Base-by-base conservation (phyloP, 2,797 vertebrate genomes). In the Lophius americanus region DNA sequence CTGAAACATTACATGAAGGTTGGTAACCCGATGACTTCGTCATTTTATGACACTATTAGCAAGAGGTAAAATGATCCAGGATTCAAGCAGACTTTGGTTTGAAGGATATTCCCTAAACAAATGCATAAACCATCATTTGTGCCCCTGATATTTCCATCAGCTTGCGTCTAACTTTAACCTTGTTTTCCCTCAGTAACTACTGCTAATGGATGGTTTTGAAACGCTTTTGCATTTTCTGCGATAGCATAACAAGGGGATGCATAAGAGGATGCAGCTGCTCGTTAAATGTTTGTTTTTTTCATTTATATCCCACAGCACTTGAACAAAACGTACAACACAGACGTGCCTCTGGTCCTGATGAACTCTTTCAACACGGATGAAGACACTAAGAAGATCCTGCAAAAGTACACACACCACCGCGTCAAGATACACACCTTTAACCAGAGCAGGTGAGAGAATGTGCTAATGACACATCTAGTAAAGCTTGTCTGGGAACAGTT, bases 351-450 rank as follows among this genome's bases (percentile, higher is more conserved):
- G 81, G 94, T 95, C 9, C 91, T 95, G 64, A 95, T 95, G 94
- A 94, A 95, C 86, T 94, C 93, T 60, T 95, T 95, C 87, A 95
- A 99, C 91, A 99, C 98, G 0, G 96, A 99, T 0, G 97, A 99
- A 3, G 98, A 99, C 90, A 99, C 97, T 0, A 93, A 93, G 79
- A 95, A 95, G 85, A 95, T 94, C 76, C 88, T 99, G 84, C 98
- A 98, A 93, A 99, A 99, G 79, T 99, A 99, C 86, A 95, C 93
- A 41, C 98, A 99, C 85, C 96, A 93, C 85, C 86, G 89, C 0
- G 93, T 95, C 86, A 98, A 98, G 93, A 99, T 99, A 55, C 95
- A 98, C 85, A 99, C 96, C 77, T 99, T 99, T 64, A 99, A 98
- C 88, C 98, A 99, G 92, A 99, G 87, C 87, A 87, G 89, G 87